phyloP scores from a whole-genome alignment of 2,113 vertebrate genomes.

The Apteryx mantelli region DNA sequence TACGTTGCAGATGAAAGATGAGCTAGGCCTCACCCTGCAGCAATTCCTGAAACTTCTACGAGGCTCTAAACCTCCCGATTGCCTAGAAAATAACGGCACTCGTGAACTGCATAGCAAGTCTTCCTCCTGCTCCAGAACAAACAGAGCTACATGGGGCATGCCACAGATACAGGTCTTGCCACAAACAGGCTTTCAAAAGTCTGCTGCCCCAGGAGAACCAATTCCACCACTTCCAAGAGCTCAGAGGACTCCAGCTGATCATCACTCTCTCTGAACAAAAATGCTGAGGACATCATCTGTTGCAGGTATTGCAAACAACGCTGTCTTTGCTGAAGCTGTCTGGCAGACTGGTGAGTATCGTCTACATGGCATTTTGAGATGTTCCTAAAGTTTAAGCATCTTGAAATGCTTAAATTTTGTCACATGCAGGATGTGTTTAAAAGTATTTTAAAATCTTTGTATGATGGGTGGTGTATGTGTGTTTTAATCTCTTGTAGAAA shows the following conservation, averaged over 20 bases:
- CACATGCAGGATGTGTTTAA: not conserved
- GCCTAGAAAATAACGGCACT: not conserved
- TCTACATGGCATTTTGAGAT: not conserved
- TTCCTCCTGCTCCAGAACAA: not conserved
- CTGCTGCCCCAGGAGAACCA: not conserved
- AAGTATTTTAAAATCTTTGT: not conserved
- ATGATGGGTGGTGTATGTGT: not conserved
- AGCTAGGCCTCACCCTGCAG: not conserved
- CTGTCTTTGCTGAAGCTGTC: not conserved
- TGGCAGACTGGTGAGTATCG: not conserved
- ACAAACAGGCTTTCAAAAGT: not conserved
- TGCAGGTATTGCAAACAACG: rapidly evolving
- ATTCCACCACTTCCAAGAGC: not conserved
- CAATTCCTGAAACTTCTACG: not conserved
- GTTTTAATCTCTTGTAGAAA: not conserved
- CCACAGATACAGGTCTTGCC: not conserved
- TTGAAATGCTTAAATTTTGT: not conserved
- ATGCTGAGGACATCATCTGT: rapidly evolving
- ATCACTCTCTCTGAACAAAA: not conserved
- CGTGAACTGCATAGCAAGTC: not conserved
- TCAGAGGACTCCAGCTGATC: not conserved
- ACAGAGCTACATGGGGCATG: not conserved
- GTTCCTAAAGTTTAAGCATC: not conserved
- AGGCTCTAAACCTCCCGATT: not conserved
- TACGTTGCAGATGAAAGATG: not conserved